Evolutionary conservation across 1,140 invertebrate genomes (phyloP), one percentile per base, ranked within the genome.

Genomic region (Aphis craccivora): DNA sequence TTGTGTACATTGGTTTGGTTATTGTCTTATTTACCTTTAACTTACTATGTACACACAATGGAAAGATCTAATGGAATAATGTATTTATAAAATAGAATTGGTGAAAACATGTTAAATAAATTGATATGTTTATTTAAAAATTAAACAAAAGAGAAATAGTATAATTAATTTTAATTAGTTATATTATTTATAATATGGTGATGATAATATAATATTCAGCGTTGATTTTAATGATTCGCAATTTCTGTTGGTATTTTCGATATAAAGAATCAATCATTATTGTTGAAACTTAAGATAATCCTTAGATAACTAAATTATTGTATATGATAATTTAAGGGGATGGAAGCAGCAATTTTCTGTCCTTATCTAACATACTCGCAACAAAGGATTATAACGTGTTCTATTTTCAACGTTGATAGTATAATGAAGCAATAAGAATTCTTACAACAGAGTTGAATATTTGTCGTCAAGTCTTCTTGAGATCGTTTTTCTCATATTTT

Each of bases 91-190:
- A 55, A 55, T 40, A 89, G 3, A 89, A 89, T 40, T 89, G 18
- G 30, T 89, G 7, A 89, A 53, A 55, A 40, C 18, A 25, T 37
- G 35, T 40, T 89, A 30, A 89, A 89, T 55, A 55, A 55, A 55
- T 89, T 55, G 51, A 89, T 35, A 37, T 30, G 88, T 89, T 40
- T 89, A 89, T 89, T 48, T 40, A 89, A 89, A 88, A 89, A 55
- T 37, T 7, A 37, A 55, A 89, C 35, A 89, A 55, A 55, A 76
- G 60, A 14, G 1, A 76, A 55, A 40, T 89, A 55, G n/a, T 11
- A 55, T 25, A 9, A 89, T 55, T 25, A 9, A 89, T 55, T 40
- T 40, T 89, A 89, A 89, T 89, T 55, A 89, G 45, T 30, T 30
- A 45, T 45, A 30, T 55, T 53, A 25, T 89, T 40, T 35, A 37